Conservation (phyloP, 2,888 invertebrate genomes). For the Phalangium opilio region DNA sequence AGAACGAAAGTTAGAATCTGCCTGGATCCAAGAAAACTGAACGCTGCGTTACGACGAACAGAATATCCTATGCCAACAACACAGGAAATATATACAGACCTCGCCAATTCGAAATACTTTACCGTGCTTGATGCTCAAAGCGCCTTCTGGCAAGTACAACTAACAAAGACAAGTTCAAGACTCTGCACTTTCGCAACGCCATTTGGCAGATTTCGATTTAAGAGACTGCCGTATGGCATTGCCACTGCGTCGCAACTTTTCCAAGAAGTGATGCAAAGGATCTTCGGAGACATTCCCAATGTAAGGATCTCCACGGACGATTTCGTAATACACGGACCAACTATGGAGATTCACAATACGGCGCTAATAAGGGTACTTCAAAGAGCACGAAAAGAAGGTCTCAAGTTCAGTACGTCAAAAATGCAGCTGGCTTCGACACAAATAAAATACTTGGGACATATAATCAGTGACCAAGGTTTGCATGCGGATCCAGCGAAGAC, state of each 20-base stretch:
- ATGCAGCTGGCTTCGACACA: too few relatives aligned
- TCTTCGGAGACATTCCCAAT: too few relatives aligned
- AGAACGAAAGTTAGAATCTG: too few relatives aligned
- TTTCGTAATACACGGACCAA: too few relatives aligned
- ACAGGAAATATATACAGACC: slow-evolving; percentile 23
- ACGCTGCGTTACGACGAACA: slow-evolving; percentile 21
- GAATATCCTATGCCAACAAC: slow-evolving; percentile 24
- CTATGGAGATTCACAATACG: too few relatives aligned
- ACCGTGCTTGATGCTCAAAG: slow-evolving; percentile 23
- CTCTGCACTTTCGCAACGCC: slow-evolving; percentile 26
- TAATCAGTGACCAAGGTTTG: too few relatives aligned
- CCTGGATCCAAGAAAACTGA: slow-evolving; percentile 7
- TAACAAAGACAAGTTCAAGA: slow-evolving; percentile 24
- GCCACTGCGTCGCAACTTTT: slow-evolving; percentile 24
- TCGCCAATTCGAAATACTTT: slow-evolving; percentile 21
- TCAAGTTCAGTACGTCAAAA: too few relatives aligned
- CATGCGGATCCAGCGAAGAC: too few relatives aligned
- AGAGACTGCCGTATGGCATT: slow-evolving; percentile 26
- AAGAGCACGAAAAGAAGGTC: too few relatives aligned
- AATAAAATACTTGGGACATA: too few relatives aligned
- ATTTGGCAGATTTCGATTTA: slow-evolving; percentile 25
- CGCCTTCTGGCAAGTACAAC: slow-evolving; percentile 28
- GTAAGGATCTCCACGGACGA: too few relatives aligned
- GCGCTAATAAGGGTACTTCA: too few relatives aligned
- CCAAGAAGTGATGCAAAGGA: slow-evolving; percentile 26